These are phyloP conservation scores for Zenarchopterus dispar DNA, from an alignment of 2,797 vertebrate species.

Conservation along the genomic window DNA sequence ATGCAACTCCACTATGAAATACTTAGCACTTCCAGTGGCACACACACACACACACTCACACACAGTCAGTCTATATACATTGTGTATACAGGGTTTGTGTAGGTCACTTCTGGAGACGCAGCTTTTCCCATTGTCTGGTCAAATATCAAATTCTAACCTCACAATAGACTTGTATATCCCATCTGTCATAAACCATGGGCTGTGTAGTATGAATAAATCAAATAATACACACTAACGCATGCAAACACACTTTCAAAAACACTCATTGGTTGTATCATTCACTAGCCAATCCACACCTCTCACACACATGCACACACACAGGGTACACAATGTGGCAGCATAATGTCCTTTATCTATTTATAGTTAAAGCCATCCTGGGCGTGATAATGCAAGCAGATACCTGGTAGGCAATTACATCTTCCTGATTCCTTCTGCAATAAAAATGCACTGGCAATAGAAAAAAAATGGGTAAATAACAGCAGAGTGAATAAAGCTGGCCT, in stretches of 20 bases:
- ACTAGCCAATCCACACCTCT: slow-evolving; percentile 31
- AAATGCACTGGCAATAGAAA: slow-evolving; percentile 75
- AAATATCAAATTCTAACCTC: slow-evolving; percentile 80
- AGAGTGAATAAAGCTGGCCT: slow-evolving; percentile 61
- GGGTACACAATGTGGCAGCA: slow-evolving; percentile 73
- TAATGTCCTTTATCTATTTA: slow-evolving; percentile 84
- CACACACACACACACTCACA: slow-evolving; percentile 23
- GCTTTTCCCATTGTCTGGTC: slow-evolving; percentile 78
- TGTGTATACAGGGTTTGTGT: slow-evolving; percentile 34
- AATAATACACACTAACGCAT: slow-evolving; percentile 42
- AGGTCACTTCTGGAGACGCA: slow-evolving; percentile 75
- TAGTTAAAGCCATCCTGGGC: slow-evolving; percentile 77
- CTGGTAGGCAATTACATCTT: slow-evolving; percentile 80
- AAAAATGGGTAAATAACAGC: slow-evolving; percentile 70
- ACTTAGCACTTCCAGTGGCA: slow-evolving; percentile 26
- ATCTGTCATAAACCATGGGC: slow-evolving; percentile 71
- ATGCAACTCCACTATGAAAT: slow-evolving; percentile 39
- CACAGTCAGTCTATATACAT: slow-evolving; percentile 23
- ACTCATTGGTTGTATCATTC: slow-evolving; percentile 37
- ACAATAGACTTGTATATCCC: slow-evolving; percentile 78
- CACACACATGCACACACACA: slow-evolving; percentile 37
- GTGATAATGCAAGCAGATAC: slow-evolving; percentile 81
- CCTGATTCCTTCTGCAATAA: slow-evolving; percentile 68
- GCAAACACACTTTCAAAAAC: slow-evolving; percentile 66
- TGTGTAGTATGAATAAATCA: slow-evolving; percentile 76